Percentiles rank a stretch among this genome's conserved stretches.
Conservation (phyloP, 1,140 invertebrate species). For the Drosophila novamexicana region DNA sequence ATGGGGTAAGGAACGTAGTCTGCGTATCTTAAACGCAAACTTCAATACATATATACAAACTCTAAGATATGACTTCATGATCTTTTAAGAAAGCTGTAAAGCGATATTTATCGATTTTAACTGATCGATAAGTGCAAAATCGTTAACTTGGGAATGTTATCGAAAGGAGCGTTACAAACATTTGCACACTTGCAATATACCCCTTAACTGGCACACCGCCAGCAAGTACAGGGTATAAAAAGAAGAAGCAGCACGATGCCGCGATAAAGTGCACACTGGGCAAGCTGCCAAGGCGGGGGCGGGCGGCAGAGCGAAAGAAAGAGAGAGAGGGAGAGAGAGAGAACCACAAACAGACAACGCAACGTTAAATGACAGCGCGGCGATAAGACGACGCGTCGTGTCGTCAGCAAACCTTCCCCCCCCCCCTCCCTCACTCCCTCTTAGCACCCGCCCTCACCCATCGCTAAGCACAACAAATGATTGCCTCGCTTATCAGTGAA, state of each 20-base stretch:
- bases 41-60: too few relatives aligned
- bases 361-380: not conserved
- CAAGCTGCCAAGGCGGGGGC: constrained; percentile 1
- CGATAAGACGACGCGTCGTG: constrained; percentile 14
- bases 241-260: not conserved
- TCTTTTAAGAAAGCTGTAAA: too few relatives aligned
- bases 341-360: not conserved
- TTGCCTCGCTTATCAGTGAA: constrained; percentile 21
- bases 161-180: too few relatives aligned
- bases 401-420: not conserved
- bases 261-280: constrained; percentile 8
- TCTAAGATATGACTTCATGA: too few relatives aligned
- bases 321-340: not conserved
- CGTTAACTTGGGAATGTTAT: too few relatives aligned
- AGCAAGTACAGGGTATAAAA: not conserved
- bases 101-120: too few relatives aligned
- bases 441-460: not conserved
- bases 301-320: not conserved
- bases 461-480: not conserved
- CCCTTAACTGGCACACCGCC: not conserved
- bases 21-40: too few relatives aligned
- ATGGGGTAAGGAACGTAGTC: too few relatives aligned
- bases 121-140: too few relatives aligned
- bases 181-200: not conserved
- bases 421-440: not conserved